Percentiles rank a stretch among this genome's conserved stretches.
These are phyloP conservation scores for Kradibia gibbosae DNA, from an alignment of 1,140 invertebrate species.

Conservation along the genomic window DNA sequence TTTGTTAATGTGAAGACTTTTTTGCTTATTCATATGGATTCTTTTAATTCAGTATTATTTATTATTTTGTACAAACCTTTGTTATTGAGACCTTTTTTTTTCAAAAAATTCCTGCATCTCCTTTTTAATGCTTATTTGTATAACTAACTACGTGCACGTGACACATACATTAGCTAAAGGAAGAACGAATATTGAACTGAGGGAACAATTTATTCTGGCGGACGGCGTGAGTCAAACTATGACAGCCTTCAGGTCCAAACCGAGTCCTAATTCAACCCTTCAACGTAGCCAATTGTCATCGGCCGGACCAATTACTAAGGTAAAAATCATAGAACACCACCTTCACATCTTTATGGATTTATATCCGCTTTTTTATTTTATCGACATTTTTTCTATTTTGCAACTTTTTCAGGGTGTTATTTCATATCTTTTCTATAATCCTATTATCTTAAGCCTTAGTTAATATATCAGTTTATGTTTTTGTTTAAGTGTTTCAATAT, in stretches of 20 bases:
- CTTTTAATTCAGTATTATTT: not conserved
- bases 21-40: not conserved
- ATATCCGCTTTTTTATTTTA: too few species aligned
- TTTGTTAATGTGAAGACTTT: not conserved
- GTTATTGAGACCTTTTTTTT: constrained; percentile 7
- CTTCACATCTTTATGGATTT: too few species aligned
- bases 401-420: too few species aligned
- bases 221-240: constrained; percentile 98
- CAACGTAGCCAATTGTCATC: constrained; percentile 77
- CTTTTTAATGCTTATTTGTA: constrained; percentile 62
- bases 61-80: constrained; percentile 7
- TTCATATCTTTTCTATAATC: too few species aligned
- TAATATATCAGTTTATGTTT: too few species aligned
- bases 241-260: constrained; percentile 94
- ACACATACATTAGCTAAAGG: constrained; percentile 87
- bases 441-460: too few species aligned
- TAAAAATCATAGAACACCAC: constrained; percentile 69
- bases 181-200: constrained; percentile 98
- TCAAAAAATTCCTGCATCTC: constrained; percentile 56
- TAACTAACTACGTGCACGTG: constrained; percentile 73
- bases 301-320: constrained; percentile 94
- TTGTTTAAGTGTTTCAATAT: too few species aligned
- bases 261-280: constrained; percentile 82
- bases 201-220: constrained; percentile 98
- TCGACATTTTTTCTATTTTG: too few species aligned